Percentiles rank a stretch among this genome's conserved stretches.
These are phyloP conservation scores for Ectropis grisescens DNA, from an alignment of 1,140 invertebrate species.

Conservation along the genomic window DNA sequence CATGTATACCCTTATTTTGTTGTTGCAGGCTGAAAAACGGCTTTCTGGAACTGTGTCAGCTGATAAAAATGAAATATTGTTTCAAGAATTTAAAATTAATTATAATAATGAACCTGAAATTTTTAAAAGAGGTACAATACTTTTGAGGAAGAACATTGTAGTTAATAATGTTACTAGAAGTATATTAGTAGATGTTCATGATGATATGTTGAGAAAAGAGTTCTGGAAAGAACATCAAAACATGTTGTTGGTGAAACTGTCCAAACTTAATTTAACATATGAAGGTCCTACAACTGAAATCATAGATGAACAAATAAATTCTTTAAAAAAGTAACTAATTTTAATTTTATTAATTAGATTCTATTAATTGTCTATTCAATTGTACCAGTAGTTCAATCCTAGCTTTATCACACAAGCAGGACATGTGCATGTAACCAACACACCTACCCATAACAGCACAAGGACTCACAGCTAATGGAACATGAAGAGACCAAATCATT, in stretches of 20 bases:
- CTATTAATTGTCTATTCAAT: no score
- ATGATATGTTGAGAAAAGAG: conserved; percentile 87
- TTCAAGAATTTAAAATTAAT: conserved; percentile 91
- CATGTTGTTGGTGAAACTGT: conserved; percentile 60
- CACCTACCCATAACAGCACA: no score
- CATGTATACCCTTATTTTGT: conserved; percentile 7
- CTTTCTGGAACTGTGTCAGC: conserved; percentile 88
- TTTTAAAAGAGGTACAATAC: conserved; percentile 88
- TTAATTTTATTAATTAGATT: no score
- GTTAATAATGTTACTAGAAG: conserved; percentile 15
- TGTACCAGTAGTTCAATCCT: no score
- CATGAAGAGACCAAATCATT: no score
- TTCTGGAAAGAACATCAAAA: conserved; percentile 89
- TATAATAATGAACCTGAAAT: conserved; percentile 92
- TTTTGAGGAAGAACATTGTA: conserved; percentile 75
- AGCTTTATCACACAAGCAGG: no score
- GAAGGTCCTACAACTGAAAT: conserved; percentile 38
- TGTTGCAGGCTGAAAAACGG: conserved; percentile 81
- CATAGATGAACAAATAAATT: conserved; percentile 33
- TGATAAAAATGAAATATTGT: conserved; percentile 96
- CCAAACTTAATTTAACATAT: conserved; percentile 26
- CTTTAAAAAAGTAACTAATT: neutral
- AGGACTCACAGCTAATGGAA: no score
- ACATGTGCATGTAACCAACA: no score
- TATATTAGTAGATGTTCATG: conserved; percentile 74